These are phyloP conservation scores for Takifugu bimaculatus DNA, from an alignment of 2,113 vertebrate genomes.

Conservation along the genomic window DNA sequence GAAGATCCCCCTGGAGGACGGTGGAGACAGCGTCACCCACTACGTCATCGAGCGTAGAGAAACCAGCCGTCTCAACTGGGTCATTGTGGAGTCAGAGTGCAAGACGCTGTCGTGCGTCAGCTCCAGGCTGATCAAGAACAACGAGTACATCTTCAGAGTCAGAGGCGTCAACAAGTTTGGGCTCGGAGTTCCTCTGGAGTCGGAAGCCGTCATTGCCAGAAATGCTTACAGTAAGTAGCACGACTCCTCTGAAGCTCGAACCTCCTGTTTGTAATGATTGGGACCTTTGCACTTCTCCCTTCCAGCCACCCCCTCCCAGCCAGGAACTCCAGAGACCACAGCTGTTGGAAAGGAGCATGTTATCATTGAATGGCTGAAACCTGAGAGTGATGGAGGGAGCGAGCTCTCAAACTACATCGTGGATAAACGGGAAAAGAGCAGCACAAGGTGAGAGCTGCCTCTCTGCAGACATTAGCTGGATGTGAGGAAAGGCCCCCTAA, in stretches of 20 bases:
- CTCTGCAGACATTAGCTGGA: neutral
- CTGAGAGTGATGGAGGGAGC: conserved; percentile 92
- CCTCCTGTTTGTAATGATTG: neutral
- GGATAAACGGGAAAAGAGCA: conserved; percentile 94
- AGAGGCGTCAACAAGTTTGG: conserved; percentile 95
- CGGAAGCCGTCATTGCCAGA: conserved; percentile 85
- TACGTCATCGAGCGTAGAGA: conserved; percentile 94
- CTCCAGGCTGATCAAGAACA: conserved; percentile 92
- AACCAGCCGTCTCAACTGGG: conserved; percentile 98
- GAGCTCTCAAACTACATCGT: conserved; percentile 94
- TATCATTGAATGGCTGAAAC: conserved; percentile 94
- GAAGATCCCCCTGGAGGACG: conserved; percentile 91
- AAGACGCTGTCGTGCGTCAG: conserved; percentile 88
- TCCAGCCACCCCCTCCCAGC: conserved; percentile 85
- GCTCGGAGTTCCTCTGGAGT: conserved; percentile 86
- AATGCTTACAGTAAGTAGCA: conserved; percentile 89
- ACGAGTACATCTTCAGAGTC: conserved; percentile 95
- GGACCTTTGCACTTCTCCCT: neutral
- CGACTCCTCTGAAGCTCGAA: no score
- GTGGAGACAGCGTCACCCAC: conserved; percentile 85
- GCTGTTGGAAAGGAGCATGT: conserved; percentile 87
- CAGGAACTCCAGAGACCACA: conserved; percentile 83
- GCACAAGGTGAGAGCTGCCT: conserved; percentile 77
- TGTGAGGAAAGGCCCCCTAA: no score
- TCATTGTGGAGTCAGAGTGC: conserved; percentile 90